These are phyloP conservation scores for Paedocypris micromegethes DNA, from an alignment of 2,797 vertebrate genomes.

Conservation along the genomic window DNA sequence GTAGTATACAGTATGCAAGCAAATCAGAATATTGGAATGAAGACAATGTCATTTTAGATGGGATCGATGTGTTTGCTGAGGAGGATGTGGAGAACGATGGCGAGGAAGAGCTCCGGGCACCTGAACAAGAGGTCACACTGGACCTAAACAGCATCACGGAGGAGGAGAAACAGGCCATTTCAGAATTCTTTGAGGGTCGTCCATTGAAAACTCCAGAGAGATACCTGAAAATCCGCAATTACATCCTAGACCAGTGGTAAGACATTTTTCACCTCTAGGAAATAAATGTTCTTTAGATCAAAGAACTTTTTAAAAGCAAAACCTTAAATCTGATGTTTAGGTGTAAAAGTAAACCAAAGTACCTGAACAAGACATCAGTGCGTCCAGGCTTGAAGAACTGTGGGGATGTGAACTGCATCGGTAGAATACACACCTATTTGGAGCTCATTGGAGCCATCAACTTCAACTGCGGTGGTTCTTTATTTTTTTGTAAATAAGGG, in stretches of 20 bases:
- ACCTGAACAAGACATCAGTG: conserved; percentile 96
- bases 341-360: conserved; percentile 86
- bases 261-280: background rate
- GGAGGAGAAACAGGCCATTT: conserved; percentile 94
- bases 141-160: conserved; percentile 78
- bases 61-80: conserved; percentile 19
- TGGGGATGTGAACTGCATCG: conserved; percentile 97
- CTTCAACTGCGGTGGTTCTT: conserved; percentile 85
- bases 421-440: conserved; percentile 93
- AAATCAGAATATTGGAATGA: too few species aligned
- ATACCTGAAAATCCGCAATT: conserved; percentile 96
- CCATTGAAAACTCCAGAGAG: conserved; percentile 93
- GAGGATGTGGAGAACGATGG: conserved; percentile 60
- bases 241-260: conserved; percentile 96
- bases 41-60: background rate
- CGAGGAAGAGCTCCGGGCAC: conserved; percentile 80
- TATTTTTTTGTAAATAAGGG: too few species aligned
- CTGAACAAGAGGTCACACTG: conserved; percentile 85
- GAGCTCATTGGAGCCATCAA: conserved; percentile 96
- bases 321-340: conserved; percentile 54
- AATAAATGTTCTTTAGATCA: background rate
- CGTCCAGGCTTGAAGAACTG: conserved; percentile 97
- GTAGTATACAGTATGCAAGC: too few species aligned
- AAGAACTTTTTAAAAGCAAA: background rate
- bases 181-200: conserved; percentile 96